phyloP scores from a whole-genome alignment of 1,140 invertebrate species.

The Daktulosphaira vitifoliae region DNA sequence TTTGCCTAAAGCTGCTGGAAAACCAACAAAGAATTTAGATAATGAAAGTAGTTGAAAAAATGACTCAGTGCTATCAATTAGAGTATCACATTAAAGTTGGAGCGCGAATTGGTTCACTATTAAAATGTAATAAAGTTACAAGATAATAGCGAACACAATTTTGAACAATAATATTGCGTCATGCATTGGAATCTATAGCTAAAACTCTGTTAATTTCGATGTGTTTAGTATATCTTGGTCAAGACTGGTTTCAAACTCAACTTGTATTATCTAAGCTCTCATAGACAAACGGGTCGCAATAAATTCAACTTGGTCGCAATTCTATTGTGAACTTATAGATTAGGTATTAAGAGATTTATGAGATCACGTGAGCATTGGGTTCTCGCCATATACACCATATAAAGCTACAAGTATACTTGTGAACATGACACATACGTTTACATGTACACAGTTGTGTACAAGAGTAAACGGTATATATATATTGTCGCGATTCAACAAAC shows the following conservation, averaged over 20 bases:
- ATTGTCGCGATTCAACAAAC: background rate
- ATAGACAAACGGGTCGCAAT: background rate
- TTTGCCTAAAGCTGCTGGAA: no score
- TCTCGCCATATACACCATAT: conserved; percentile 10
- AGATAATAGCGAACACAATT: no score
- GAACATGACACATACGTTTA: background rate
- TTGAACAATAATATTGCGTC: no score
- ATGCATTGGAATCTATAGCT: no score
- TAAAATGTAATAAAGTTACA: no score
- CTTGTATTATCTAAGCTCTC: conserved; percentile 8
- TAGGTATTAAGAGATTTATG: conserved; percentile 29
- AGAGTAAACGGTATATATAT: background rate
- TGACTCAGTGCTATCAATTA: no score
- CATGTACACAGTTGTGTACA: background rate
- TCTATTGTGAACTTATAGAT: conserved; percentile 17
- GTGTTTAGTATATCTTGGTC: background rate
- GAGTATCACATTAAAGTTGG: no score
- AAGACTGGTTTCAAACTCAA: conserved; percentile 21
- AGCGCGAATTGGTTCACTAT: no score
- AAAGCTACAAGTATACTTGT: background rate
- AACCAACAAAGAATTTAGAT: no score
- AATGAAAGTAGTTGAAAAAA: no score
- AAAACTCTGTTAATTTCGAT: no score
- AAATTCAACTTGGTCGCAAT: background rate
- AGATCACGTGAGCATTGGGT: background rate